phyloP scores from a whole-genome alignment of 2,797 vertebrate species.

The Darevskia nairensis region DNA sequence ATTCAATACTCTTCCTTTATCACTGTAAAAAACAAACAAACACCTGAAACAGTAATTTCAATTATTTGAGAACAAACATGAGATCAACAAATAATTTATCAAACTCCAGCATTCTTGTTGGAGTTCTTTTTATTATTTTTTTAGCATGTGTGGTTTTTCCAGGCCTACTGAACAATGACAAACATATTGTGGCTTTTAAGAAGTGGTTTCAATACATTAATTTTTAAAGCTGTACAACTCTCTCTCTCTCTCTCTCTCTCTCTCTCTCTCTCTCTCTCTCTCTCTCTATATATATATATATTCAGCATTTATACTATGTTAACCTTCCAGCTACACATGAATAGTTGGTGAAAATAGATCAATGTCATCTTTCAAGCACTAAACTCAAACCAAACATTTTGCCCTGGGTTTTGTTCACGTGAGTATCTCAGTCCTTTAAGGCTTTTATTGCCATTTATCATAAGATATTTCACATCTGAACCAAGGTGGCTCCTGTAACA shows the following conservation, averaged over 20 bases:
- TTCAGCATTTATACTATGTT: neutral
- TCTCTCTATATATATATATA: too few species aligned
- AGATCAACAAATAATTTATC: conserved; percentile 20
- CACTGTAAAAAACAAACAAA: too few species aligned
- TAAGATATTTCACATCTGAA: conserved; percentile 38
- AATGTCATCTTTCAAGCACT: fast-evolving
- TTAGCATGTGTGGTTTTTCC: neutral
- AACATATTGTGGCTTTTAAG: conserved; percentile 9
- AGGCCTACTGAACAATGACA: neutral
- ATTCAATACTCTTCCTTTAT: neutral
- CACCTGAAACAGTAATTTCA: too few species aligned
- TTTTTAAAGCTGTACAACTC: neutral
- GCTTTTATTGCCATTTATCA: conserved; percentile 25
- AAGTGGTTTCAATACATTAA: conserved; percentile 6
- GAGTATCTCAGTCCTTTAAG: conserved; percentile 17
- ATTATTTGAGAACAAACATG: neutral
- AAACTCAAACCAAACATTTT: neutral
- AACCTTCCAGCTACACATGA: neutral
- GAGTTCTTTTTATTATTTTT: neutral
- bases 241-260: too few species aligned
- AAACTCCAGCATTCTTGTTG: neutral
- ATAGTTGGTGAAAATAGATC: neutral
- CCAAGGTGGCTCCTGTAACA: conserved; percentile 8
- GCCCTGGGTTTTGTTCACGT: neutral
- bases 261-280: too few species aligned